Evolutionary conservation across 2,888 invertebrate species (phyloP).

Genomic region (Metellina segmentata): DNA sequence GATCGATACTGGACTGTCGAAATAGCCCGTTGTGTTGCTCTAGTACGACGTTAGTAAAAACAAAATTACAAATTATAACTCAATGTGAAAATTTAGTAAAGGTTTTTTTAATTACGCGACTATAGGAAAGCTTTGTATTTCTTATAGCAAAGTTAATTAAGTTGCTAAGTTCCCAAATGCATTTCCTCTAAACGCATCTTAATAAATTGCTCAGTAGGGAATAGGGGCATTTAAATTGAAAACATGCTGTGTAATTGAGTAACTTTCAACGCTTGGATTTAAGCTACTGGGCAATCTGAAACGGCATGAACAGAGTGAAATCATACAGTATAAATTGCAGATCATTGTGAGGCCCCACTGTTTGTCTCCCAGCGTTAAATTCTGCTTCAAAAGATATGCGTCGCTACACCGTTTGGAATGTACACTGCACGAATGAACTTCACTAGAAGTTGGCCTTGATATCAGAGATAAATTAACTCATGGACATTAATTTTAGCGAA

Average conservation of each 20-base stretch:
- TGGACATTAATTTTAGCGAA: conserved; percentile 1
- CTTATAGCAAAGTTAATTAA: background rate
- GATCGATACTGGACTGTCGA: too few relatives aligned
- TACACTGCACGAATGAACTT: background rate
- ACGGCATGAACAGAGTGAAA: background rate
- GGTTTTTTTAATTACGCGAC: too few relatives aligned
- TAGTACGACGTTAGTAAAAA: too few relatives aligned
- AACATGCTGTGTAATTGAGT: background rate
- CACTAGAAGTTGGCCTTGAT: background rate
- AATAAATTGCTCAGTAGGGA: background rate
- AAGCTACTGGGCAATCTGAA: background rate
- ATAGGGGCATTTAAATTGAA: background rate
- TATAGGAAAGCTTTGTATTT: too few relatives aligned
- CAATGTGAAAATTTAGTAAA: too few relatives aligned
- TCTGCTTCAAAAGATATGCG: conserved; percentile 11
- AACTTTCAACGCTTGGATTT: background rate
- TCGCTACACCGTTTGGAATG: background rate
- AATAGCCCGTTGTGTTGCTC: too few relatives aligned
- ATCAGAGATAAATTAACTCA: conserved; percentile 10
- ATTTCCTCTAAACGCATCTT: background rate
- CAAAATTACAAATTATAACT: too few relatives aligned
- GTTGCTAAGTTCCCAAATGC: background rate
- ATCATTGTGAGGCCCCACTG: background rate
- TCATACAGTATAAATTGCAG: background rate
- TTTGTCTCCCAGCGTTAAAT: conserved; percentile 21